Evolutionary conservation across 2,888 invertebrate genomes (phyloP), one percentile per base, ranked within the genome.

Genomic region (Nycteola revayana): DNA sequence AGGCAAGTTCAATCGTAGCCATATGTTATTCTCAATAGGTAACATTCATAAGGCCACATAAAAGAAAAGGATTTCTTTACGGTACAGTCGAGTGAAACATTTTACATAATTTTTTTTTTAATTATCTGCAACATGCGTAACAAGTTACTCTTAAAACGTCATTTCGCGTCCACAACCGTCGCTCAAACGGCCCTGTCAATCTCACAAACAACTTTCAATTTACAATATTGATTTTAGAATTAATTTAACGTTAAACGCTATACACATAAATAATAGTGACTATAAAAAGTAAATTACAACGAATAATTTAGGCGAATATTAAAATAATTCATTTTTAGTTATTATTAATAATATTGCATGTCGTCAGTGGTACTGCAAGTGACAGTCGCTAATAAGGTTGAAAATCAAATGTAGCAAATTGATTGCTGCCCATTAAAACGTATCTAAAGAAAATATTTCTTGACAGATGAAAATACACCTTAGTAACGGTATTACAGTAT

Each of bases 181-280:
- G 35, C 8, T 33, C 47, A 21, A 21, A 42, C 40, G 24, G 32
- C 10, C 41, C 29, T 30, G 17, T 39, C 39, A 43, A 21, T 40
- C 32, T 32, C 30, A 42, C 28, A 32, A 36, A 47, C 28, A 37
- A 35, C 36, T 42, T 40, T 42, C 40, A 28, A 38, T 36, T 47
- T 31, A 31, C 30, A 43, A 47, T 39, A 45, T 42, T 34, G 43
- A 46, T 49, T 47, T 20, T 47, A 38, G 42, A 39, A 51, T 57
- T 52, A 49, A 67, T 62, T 61, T 48, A 58, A 49, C 73, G 67
- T 70, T 64, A 62, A 41, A 74, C 74, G 66, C 62, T 72, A 66
- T 62, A 63, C 36, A 49, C 45, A 59, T 66, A 71, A 67, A 66
- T 67, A 66, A 65, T 68, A 69, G 49, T 66, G 66, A 66, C 66